A percentile compares a stretch with the other conserved stretches of the same genome.
These are phyloP conservation scores for Pica pica DNA, from an alignment of 2,113 vertebrate species.

Conservation along the genomic window DNA sequence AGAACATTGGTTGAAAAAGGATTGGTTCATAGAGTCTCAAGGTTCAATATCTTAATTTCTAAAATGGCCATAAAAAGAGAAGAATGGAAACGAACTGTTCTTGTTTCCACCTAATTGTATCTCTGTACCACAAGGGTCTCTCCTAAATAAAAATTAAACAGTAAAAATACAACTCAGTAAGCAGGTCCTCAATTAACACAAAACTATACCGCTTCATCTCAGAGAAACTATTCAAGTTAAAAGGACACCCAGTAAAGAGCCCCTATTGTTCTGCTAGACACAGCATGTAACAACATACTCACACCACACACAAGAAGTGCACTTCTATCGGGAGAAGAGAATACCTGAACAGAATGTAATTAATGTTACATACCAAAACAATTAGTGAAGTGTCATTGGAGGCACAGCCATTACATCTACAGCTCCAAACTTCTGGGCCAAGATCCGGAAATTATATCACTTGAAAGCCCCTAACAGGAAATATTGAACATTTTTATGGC, in stretches of 20 bases:
- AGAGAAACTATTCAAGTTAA: background rate
- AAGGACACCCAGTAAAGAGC: background rate
- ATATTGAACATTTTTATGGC: constrained; percentile 28
- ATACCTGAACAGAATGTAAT: constrained; percentile 6
- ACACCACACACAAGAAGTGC: background rate
- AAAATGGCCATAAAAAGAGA: background rate
- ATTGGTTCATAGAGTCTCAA: background rate
- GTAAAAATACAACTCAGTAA: background rate
- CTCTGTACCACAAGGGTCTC: background rate
- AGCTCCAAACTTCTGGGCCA: constrained; percentile 34
- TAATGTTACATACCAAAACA: constrained; percentile 37
- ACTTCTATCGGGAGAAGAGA: background rate
- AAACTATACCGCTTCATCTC: background rate
- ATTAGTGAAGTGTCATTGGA: constrained; percentile 36
- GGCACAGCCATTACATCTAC: background rate
- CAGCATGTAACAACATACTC: background rate
- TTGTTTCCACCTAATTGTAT: background rate
- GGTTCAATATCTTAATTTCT: background rate
- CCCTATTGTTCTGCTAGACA: background rate
- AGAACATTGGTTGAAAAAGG: background rate
- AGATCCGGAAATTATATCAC: constrained; percentile 26
- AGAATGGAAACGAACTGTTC: background rate
- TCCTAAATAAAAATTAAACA: background rate
- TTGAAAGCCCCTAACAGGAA: constrained; percentile 38
- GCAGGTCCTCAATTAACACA: background rate